Conservation (phyloP, 2,113 vertebrate species). For the Choloepus hoffmanni region DNA sequence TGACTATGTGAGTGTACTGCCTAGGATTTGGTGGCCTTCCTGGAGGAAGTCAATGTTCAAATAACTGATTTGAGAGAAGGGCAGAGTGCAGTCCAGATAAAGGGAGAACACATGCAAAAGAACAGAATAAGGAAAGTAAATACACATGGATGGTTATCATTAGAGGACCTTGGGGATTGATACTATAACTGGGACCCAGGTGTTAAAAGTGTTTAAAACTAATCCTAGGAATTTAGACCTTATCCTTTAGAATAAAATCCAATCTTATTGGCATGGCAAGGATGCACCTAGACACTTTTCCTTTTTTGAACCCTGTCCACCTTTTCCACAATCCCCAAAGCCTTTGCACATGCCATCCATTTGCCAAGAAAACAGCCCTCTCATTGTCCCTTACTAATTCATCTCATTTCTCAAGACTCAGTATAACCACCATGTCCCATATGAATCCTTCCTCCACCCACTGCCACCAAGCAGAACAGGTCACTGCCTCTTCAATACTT, state of each 20-base stretch:
- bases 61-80: not conserved
- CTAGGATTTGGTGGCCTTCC: not conserved
- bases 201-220: not conserved
- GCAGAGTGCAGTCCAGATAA: not conserved
- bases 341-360: not conserved
- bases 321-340: not conserved
- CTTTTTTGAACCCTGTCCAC: not conserved
- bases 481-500: not conserved
- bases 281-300: not conserved
- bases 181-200: not conserved
- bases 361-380: not conserved
- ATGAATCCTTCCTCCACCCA: not conserved
- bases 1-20: not conserved
- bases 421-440: not conserved
- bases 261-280: not conserved
- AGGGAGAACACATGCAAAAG: not conserved
- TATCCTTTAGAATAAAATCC: not conserved
- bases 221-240: not conserved
- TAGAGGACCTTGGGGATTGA: not conserved
- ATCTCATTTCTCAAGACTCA: slow-evolving; percentile 17
- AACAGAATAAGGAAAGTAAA: not conserved
- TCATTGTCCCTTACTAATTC: not conserved
- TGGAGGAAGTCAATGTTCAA: not conserved
- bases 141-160: too few species aligned
- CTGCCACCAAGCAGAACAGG: not conserved